phyloP scores from a whole-genome alignment of 2,888 invertebrate genomes.

The Baronia brevicornis region DNA sequence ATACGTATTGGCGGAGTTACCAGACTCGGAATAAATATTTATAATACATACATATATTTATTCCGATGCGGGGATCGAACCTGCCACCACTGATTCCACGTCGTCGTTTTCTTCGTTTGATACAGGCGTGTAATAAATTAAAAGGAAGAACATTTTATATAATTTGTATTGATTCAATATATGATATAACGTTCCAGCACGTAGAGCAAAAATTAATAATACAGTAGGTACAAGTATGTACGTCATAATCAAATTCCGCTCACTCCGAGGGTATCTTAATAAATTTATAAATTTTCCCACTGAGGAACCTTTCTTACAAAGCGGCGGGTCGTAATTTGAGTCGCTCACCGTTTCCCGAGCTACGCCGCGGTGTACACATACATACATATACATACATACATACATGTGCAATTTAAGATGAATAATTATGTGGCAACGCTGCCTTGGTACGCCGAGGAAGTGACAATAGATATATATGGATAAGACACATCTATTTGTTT shows the following conservation, averaged over 20 bases:
- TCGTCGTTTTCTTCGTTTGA: neutral
- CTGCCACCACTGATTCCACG: too few species aligned
- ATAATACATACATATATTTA: too few species aligned
- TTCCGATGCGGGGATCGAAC: too few species aligned
- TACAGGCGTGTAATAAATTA: neutral
- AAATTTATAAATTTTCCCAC: conserved; percentile 67
- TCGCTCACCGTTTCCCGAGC: conserved; percentile 24
- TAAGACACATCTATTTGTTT: conserved; percentile 18
- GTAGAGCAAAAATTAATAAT: neutral
- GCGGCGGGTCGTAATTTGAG: conserved; percentile 52
- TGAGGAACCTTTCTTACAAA: conserved; percentile 55
- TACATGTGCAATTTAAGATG: conserved; percentile 72
- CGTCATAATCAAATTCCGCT: conserved; percentile 30
- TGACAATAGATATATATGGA: conserved; percentile 32
- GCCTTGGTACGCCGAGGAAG: conserved; percentile 56
- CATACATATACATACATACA: conserved; percentile 41
- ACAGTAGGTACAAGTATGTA: neutral
- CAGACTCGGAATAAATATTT: too few species aligned
- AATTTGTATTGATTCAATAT: too few species aligned
- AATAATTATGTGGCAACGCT: conserved; percentile 74
- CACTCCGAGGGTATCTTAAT: conserved; percentile 46
- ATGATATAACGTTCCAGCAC: too few species aligned
- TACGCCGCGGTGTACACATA: conserved; percentile 12
- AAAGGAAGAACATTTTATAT: too few species aligned
- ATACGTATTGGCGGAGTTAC: too few species aligned